These are phyloP conservation scores for Ichneumoninae sp. DNA, from an alignment of 2,888 invertebrate species.

Conservation along the genomic window DNA sequence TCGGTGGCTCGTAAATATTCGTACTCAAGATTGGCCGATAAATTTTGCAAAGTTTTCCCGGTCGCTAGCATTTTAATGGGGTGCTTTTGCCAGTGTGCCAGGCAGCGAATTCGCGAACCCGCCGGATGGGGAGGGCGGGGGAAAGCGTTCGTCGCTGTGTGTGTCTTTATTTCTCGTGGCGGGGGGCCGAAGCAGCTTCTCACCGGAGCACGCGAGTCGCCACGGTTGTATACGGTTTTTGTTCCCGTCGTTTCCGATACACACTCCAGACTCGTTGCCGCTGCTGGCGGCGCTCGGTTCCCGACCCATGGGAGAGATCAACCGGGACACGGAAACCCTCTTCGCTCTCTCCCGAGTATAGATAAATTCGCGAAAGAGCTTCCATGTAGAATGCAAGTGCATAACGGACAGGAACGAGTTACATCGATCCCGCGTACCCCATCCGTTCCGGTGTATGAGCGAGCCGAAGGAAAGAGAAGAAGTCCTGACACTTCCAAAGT, in stretches of 20 bases:
- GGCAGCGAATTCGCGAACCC: slow-evolving; percentile 5
- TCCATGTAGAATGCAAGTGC: slow-evolving; percentile 53
- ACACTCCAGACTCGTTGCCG: slow-evolving; percentile 1
- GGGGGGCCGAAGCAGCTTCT: slow-evolving; percentile 5
- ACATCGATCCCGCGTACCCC: slow-evolving; percentile 32
- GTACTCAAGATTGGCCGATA: slow-evolving; percentile 73
- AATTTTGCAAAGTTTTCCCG: slow-evolving; percentile 73
- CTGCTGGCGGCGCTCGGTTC: neutral
- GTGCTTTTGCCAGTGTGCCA: slow-evolving; percentile 53
- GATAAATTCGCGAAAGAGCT: slow-evolving; percentile 66
- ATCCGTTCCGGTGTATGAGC: neutral
- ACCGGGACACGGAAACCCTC: slow-evolving; percentile 74
- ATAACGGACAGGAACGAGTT: slow-evolving; percentile 53
- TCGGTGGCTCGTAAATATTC: slow-evolving; percentile 74
- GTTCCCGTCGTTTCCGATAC: slow-evolving; percentile 32
- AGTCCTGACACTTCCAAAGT: slow-evolving; percentile 8
- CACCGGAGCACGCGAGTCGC: slow-evolving; percentile 2
- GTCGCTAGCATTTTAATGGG: slow-evolving; percentile 75
- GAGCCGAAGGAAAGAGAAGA: neutral
- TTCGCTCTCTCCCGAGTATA: slow-evolving; percentile 64
- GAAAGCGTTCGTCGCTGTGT: neutral
- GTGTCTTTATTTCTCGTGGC: slow-evolving; percentile 1
- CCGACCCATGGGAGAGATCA: slow-evolving; percentile 52
- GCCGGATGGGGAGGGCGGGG: neutral
- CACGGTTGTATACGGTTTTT: slow-evolving; percentile 16